phyloP scores from a whole-genome alignment of 2,113 vertebrate species.

The Macaca nemestrina region DNA sequence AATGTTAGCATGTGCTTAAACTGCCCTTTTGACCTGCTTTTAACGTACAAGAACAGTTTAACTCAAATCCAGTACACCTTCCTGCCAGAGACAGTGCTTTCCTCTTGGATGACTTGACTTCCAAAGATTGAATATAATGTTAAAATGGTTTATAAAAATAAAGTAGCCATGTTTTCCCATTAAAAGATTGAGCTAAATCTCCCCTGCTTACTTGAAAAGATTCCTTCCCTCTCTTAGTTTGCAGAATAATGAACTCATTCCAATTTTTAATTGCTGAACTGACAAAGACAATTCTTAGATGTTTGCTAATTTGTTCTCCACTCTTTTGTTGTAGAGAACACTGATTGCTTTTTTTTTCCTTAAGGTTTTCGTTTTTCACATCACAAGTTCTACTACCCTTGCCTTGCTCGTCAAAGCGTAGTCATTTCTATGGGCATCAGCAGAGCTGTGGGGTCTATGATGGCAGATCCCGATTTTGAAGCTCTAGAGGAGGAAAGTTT shows the following conservation, averaged over 20 bases:
- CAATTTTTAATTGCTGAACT: neutral
- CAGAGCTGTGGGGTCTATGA: neutral
- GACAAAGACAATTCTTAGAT: neutral
- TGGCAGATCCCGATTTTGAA: neutral
- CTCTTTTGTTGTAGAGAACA: neutral
- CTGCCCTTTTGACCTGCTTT: constrained; percentile 32
- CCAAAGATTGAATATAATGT: neutral
- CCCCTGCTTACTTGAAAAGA: neutral
- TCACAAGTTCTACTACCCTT: neutral
- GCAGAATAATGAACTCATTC: neutral
- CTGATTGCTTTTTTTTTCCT: too few species aligned
- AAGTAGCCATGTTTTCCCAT: neutral
- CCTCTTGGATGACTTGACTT: neutral
- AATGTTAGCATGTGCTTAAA: neutral
- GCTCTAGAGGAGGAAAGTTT: neutral
- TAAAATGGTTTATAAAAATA: constrained; percentile 37
- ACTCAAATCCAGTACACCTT: neutral
- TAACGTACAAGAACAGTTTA: neutral
- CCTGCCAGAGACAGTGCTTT: neutral
- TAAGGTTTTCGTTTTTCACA: neutral
- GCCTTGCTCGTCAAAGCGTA: neutral
- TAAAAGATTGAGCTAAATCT: neutral
- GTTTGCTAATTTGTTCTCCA: neutral
- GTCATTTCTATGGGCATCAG: neutral
- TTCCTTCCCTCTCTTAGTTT: neutral